Evolutionary conservation across 2,888 invertebrate species (phyloP), one percentile per base, ranked within the genome.

Genomic region (Automeris io): DNA sequence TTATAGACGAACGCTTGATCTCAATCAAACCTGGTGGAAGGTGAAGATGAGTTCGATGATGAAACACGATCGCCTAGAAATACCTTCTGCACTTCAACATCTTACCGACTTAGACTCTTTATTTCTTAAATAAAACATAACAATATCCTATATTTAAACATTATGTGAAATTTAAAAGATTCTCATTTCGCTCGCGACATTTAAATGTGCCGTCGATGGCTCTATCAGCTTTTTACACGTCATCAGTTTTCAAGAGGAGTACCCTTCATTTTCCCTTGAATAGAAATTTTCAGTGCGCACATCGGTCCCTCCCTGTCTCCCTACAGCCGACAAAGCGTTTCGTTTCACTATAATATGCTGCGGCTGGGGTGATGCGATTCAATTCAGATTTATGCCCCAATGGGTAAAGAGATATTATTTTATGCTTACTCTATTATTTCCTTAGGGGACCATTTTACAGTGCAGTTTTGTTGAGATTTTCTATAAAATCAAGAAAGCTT

Each of bases 151-250:
- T 33, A 18, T 19, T 18, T 3, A 19, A 39, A 34, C 22, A 55
- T 61, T 54, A 58, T 62, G 55, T 55, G 49, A 49, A 56, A 46
- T 51, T 64, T 52, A 57, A 70, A 71, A 63, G 65, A 58, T 62
- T 62, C 69, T 74, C 61, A 58, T 60, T 65, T 59, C 57, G 61
- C 62, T 64, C 60, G 57, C 67, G 70, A 66, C 68, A 76, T 79
- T 78, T 70, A 76, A 80, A 80, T 73, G 72, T 71, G 66, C 66
- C 68, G 57, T 53, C 57, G 67, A 74, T 73, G 72, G 70, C 72
- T 75, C 77, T 78, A 80, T 80, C 79, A 64, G 69, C 60, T 67
- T 75, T 70, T 73, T 66, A 70, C 75, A 77, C 74, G 80, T 82
- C 81, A 81, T 82, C 81, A 76, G 65, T 80, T 80, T 77, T 62